Percentiles rank a stretch among this genome's conserved stretches.
These are phyloP conservation scores for Candidula unifasciata DNA, from an alignment of 2,888 invertebrate genomes.

Conservation along the genomic window DNA sequence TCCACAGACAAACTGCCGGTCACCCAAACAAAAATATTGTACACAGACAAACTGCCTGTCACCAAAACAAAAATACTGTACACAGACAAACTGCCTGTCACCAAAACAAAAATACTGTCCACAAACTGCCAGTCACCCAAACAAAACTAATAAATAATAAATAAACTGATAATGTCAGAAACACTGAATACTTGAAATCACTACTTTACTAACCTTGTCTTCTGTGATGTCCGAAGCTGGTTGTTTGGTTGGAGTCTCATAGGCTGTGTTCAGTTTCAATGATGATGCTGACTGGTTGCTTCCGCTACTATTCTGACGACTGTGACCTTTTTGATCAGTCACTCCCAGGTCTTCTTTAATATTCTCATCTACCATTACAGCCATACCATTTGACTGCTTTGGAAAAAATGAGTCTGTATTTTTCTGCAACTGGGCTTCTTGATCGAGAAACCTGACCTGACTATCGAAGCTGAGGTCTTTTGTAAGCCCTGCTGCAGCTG, in stretches of 20 bases:
- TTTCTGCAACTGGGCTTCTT: background rate
- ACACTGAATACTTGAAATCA: no score
- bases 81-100: no score
- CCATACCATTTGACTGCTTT: slow-evolving; percentile 39
- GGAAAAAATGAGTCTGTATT: slow-evolving; percentile 6
- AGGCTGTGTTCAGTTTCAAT: slow-evolving; percentile 36
- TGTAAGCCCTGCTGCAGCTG: background rate
- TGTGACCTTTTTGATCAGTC: background rate
- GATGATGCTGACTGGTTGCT: slow-evolving; percentile 62
- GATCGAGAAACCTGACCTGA: background rate
- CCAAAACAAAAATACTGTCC: no score
- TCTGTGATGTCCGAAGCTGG: slow-evolving; percentile 54
- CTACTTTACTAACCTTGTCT: slow-evolving; percentile 62
- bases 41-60: no score
- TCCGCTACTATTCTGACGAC: slow-evolving; percentile 57
- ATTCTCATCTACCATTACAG: slow-evolving; percentile 11
- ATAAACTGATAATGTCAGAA: no score
- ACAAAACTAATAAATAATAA: no score
- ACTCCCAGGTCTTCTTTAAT: background rate
- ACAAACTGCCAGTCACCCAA: no score
- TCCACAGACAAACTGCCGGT: no score
- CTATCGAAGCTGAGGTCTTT: slow-evolving; percentile 24
- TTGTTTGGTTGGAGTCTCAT: slow-evolving; percentile 44
- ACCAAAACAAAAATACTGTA: no score
- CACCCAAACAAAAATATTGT: no score